phyloP scores from a whole-genome alignment of 2,113 vertebrate species.

The Thermophis baileyi region DNA sequence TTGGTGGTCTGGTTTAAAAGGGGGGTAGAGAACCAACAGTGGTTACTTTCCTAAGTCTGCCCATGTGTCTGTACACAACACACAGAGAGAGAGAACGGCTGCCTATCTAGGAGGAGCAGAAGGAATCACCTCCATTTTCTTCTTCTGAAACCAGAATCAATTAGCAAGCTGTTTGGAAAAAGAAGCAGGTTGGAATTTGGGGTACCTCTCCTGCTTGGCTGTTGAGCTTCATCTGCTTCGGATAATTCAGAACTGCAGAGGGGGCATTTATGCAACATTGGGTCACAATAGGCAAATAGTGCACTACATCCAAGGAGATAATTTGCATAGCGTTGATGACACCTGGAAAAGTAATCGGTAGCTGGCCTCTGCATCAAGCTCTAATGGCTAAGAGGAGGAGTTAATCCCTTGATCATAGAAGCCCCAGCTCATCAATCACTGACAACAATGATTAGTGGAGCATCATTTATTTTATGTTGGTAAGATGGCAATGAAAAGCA shows the following conservation, averaged over 20 bases:
- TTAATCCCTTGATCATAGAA: not conserved
- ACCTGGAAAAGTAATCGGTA: not conserved
- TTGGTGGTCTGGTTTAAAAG: not conserved
- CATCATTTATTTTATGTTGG: not conserved
- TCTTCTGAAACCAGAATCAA: not conserved
- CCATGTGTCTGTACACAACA: not conserved
- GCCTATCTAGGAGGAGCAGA: not conserved
- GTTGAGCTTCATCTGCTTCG: not conserved
- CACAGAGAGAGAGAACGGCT: not conserved
- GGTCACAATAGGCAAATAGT: not conserved
- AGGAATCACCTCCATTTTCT: not conserved
- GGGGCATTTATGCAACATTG: not conserved
- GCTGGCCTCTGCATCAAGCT: not conserved
- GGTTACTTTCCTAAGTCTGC: not conserved
- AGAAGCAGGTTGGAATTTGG: not conserved
- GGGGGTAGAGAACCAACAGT: too few relatives aligned
- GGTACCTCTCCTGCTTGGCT: not conserved
- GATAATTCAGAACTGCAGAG: not conserved
- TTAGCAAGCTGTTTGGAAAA: not conserved
- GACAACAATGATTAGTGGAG: not conserved
- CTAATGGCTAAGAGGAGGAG: not conserved
- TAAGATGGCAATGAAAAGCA: not conserved
- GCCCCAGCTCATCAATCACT: not conserved
- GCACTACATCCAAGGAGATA: not conserved
- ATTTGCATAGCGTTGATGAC: not conserved